phyloP scores from a whole-genome alignment of 2,888 invertebrate genomes.

The Trichopoda pennipes region DNA sequence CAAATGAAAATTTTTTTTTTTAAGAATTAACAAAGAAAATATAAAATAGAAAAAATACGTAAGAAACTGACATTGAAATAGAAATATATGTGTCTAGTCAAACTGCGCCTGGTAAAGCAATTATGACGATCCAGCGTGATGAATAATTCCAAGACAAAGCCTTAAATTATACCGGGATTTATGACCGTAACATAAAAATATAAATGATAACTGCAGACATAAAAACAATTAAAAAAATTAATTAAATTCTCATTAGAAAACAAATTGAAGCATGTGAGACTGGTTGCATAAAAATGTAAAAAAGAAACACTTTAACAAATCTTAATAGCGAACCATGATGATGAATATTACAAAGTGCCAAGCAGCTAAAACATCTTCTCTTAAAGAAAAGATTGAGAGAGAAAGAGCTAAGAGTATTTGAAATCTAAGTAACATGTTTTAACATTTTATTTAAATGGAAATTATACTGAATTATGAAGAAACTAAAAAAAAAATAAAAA shows the following conservation, averaged over 20 bases:
- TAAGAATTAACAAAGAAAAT: neutral
- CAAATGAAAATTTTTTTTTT: neutral
- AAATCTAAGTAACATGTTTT: no score
- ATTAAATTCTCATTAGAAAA: constrained; percentile 26
- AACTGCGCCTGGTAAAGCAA: neutral
- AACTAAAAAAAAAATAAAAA: no score
- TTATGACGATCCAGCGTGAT: neutral
- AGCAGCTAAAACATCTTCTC: neutral
- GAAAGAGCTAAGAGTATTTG: neutral
- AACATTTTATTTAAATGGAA: no score
- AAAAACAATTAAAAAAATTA: constrained; percentile 8
- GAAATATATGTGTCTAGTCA: neutral
- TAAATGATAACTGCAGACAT: constrained; percentile 27
- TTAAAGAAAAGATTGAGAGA: constrained; percentile 1
- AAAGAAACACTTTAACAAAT: neutral
- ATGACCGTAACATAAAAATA: constrained; percentile 24
- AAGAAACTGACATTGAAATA: constrained; percentile 60
- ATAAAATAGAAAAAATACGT: neutral
- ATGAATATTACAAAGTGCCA: constrained; percentile 37
- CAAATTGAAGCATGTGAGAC: constrained; percentile 25
- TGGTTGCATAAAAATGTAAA: constrained; percentile 2
- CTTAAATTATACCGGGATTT: constrained; percentile 27
- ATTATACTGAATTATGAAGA: no score
- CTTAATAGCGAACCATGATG: neutral
- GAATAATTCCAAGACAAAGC: neutral